phyloP scores from a whole-genome alignment of 2,888 invertebrate species.

The Hoplodrina blanda region DNA sequence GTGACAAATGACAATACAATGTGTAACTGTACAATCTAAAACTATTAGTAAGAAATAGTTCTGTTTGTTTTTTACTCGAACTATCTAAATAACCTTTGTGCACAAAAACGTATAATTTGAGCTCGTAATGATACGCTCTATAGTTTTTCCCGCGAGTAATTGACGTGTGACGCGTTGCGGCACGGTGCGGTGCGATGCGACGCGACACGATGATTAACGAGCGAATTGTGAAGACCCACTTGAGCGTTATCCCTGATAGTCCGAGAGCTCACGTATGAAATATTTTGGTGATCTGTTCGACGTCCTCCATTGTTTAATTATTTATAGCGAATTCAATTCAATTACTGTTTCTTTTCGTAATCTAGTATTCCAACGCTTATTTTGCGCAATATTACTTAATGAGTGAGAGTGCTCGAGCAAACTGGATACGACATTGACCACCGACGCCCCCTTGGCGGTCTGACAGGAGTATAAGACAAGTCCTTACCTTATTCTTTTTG shows the following conservation, averaged over 20 bases:
- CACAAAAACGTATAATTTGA: conserved; percentile 27
- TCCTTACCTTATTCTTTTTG: too few species aligned
- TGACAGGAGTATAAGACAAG: too few species aligned
- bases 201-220: conserved; percentile 55
- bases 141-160: conserved; percentile 35
- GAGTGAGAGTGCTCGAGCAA: neutral
- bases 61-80: neutral
- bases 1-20: too few species aligned
- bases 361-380: neutral
- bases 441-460: too few species aligned
- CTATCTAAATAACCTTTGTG: neutral
- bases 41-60: neutral
- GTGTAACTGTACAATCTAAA: too few species aligned
- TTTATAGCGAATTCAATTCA: neutral
- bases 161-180: conserved; percentile 25
- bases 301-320: too few species aligned
- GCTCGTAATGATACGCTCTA: conserved; percentile 3
- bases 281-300: neutral
- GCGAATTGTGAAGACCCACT: conserved; percentile 51
- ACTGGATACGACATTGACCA: neutral
- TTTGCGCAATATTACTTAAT: too few species aligned
- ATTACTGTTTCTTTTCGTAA: neutral
- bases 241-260: conserved; percentile 43
- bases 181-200: conserved; percentile 18
- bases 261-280: conserved; percentile 15